phyloP scores from a whole-genome alignment of 2,888 invertebrate genomes.

The Steinernema hermaphroditum region DNA sequence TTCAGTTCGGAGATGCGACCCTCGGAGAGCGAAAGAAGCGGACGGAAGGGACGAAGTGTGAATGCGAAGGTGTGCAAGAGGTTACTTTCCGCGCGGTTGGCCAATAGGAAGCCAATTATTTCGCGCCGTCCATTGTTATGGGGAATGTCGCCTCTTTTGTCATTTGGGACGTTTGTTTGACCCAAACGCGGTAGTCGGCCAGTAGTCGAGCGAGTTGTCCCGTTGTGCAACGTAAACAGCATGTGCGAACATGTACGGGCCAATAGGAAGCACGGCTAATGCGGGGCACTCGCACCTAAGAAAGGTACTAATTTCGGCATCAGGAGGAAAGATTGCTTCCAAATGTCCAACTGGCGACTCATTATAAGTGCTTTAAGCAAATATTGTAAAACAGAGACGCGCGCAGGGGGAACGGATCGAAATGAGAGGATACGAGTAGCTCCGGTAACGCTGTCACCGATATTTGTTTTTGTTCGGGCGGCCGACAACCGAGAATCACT shows the following conservation, averaged over 20 bases:
- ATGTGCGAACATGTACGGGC: slow-evolving; percentile 26
- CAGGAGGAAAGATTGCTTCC: not conserved
- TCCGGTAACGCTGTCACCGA: slow-evolving; percentile 22
- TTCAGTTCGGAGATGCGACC: too few relatives aligned
- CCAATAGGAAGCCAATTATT: slow-evolving; percentile 28
- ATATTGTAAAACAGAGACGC: slow-evolving; percentile 26
- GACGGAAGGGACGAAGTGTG: slow-evolving; percentile 7
- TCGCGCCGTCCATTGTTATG: slow-evolving; percentile 14
- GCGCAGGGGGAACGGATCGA: not conserved
- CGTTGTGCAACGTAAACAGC: slow-evolving; percentile 30
- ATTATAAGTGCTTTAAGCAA: not conserved
- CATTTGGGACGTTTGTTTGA: slow-evolving; percentile 17
- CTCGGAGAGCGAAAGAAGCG: not conserved
- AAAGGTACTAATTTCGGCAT: not conserved
- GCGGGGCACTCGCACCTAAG: not conserved
- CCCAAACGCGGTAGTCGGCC: slow-evolving; percentile 24
- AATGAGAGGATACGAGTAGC: slow-evolving; percentile 18
- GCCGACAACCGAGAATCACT: slow-evolving; percentile 24
- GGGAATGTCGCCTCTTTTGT: slow-evolving; percentile 13
- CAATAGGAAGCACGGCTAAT: slow-evolving; percentile 9
- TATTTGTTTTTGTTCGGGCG: slow-evolving; percentile 21
- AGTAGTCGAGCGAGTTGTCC: slow-evolving; percentile 20
- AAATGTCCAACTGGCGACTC: not conserved
- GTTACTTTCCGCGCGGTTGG: slow-evolving; percentile 27
- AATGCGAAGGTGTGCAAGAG: slow-evolving; percentile 19